Percentiles rank a stretch among this genome's conserved stretches.
These are phyloP conservation scores for Enteromius treurensis DNA, from an alignment of 2,797 vertebrate genomes.

Conservation along the genomic window DNA sequence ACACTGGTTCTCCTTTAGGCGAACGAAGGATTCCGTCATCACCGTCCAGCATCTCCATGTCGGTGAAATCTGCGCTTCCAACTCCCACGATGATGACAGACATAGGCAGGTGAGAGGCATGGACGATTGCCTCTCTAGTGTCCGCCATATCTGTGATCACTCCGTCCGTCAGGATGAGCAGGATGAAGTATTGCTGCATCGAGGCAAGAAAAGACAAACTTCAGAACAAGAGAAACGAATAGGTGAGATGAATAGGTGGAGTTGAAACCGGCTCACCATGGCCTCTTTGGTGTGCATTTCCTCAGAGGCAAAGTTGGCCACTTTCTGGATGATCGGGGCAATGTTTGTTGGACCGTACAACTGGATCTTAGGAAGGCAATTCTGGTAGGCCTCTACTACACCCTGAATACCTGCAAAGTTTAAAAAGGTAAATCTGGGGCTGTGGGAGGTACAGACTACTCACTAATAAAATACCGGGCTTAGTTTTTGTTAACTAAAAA, in stretches of 20 bases:
- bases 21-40: conserved; percentile 77
- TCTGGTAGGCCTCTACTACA: conserved; percentile 90
- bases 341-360: conserved; percentile 90
- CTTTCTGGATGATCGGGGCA: conserved; percentile 90
- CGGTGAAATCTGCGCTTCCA: conserved; percentile 78
- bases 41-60: conserved; percentile 79
- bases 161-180: conserved; percentile 79
- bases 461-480: neutral
- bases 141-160: conserved; percentile 81
- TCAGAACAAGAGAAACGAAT: conserved; percentile 3
- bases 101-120: conserved; percentile 79
- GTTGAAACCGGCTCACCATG: conserved; percentile 74
- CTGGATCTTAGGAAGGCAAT: conserved; percentile 88
- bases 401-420: conserved; percentile 83
- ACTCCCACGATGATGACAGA: conserved; percentile 83
- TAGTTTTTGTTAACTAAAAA: neutral
- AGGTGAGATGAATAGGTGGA: neutral
- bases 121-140: conserved; percentile 77
- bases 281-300: conserved; percentile 88
- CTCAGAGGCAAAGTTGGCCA: conserved; percentile 86
- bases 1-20: conserved; percentile 69
- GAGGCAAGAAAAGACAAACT: neutral
- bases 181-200: conserved; percentile 78
- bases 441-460: no score
- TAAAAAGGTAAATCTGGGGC: neutral